Evolutionary conservation across 2,797 vertebrate genomes (phyloP), one percentile per base, ranked within the genome.

Genomic region (Gymnopithys bicolor): DNA sequence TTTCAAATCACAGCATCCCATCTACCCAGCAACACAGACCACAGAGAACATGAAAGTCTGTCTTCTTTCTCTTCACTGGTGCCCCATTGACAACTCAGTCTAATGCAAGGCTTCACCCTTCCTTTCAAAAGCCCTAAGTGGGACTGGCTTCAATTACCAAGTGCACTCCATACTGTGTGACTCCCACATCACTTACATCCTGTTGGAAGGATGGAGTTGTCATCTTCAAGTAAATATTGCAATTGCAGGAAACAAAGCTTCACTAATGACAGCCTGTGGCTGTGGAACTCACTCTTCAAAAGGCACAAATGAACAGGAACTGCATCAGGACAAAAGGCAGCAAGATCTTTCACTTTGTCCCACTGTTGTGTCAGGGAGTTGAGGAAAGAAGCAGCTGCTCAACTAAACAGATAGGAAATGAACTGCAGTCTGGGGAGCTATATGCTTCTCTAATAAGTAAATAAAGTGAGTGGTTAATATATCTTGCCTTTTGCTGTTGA

Each of bases 111-210:
- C 68, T 94, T 81, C 30, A 4, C 0, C 18, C 35, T 67, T 79
- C 45, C 45, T 87, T 86, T 87, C 58, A 84, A 80, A 94, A 88
- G 73, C 76, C 49, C 6, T 46, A 17, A 85, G 68, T 3, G 5
- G 46, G 60, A 32, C 82, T 91, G 93, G 35, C 73, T 95, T 91
- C 92, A 91, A 81, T 95, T 95, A 94, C 53, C 1, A 2, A 89
- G 19, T 15, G 53, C 22, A 12, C 55, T 94, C 87, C 73, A 27
- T 66, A 28, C 60, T 52, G 39, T 5, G 5, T 59, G 68, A 80
- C 58, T 91, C 79, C 73, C 66, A 88, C 73, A 78, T 84, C 76
- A 55, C 62, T 83, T 62, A 46, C 2, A 56, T 81, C 70, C 79
- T 84, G 53, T 76, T 94, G 62, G 79, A 94, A 88, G 66, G 93